These are phyloP conservation scores for Xestobium rufovillosum DNA, from an alignment of 2,888 invertebrate species.

Conservation along the genomic window DNA sequence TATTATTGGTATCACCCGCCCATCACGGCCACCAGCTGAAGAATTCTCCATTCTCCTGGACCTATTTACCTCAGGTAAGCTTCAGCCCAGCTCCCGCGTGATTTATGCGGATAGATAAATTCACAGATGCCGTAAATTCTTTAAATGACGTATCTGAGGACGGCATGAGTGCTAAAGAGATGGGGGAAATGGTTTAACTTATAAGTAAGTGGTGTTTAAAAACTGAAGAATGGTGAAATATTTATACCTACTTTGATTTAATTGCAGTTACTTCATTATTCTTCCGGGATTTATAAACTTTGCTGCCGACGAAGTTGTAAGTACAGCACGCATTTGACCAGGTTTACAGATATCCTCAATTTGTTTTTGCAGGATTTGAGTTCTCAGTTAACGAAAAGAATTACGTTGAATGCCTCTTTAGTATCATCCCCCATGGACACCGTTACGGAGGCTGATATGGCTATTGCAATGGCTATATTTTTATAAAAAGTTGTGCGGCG, in stretches of 20 bases:
- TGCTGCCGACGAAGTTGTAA: constrained; percentile 73
- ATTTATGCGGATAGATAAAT: too few species aligned
- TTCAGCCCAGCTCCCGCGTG: too few species aligned
- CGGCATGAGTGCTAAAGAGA: constrained; percentile 73
- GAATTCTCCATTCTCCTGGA: too few species aligned
- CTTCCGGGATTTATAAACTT: constrained; percentile 93
- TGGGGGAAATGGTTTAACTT: constrained; percentile 84
- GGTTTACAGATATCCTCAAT: constrained; percentile 2
- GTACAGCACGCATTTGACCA: constrained; percentile 27
- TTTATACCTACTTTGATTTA: constrained; percentile 7
- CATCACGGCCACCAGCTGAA: too few species aligned
- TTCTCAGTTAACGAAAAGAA: constrained; percentile 76
- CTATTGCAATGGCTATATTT: constrained; percentile 86
- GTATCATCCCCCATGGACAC: constrained; percentile 98
- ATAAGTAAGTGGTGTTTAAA: constrained; percentile 57
- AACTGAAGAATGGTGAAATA: not conserved
- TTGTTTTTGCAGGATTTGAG: constrained; percentile 54
- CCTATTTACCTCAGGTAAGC: too few species aligned
- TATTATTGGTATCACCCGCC: too few species aligned
- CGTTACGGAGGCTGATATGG: constrained; percentile 95
- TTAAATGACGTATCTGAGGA: constrained; percentile 51
- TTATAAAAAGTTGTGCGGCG: constrained; percentile 65
- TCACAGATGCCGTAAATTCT: not conserved
- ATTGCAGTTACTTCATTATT: constrained; percentile 74
- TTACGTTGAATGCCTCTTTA: constrained; percentile 77